Evolutionary conservation across 2,797 vertebrate genomes (phyloP).

Genomic region (Chaetophractus vellerosus): DNA sequence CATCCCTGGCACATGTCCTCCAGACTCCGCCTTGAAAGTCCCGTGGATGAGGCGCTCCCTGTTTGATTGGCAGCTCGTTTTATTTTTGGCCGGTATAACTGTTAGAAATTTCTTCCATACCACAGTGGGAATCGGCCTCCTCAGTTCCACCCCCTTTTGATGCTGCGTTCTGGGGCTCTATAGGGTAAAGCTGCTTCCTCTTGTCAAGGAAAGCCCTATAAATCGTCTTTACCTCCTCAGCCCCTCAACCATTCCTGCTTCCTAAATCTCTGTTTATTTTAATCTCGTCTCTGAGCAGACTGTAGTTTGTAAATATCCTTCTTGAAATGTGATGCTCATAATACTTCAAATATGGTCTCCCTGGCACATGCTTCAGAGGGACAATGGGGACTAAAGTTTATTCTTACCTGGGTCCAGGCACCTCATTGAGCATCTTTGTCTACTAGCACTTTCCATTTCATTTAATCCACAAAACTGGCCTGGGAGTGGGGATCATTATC

Average conservation of each 20-base stretch:
- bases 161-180: background rate
- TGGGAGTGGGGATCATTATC: no score
- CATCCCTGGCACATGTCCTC: background rate
- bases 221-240: background rate
- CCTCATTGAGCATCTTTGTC: background rate
- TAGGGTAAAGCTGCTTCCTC: background rate
- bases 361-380: background rate
- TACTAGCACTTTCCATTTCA: background rate
- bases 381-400: background rate
- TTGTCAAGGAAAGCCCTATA: background rate
- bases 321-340: background rate
- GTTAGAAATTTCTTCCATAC: background rate
- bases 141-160: background rate
- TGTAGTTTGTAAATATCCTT: background rate
- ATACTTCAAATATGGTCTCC: background rate
- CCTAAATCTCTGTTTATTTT: conserved; percentile 22
- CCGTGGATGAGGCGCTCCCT: background rate
- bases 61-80: background rate
- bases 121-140: background rate
- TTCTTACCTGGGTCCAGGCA: background rate
- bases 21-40: background rate
- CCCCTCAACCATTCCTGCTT: background rate
- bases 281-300: conserved; percentile 25
- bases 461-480: background rate
- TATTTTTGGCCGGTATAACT: background rate